phyloP scores from a whole-genome alignment of 2,113 vertebrate species.

The Apistogramma diplotaenia region DNA sequence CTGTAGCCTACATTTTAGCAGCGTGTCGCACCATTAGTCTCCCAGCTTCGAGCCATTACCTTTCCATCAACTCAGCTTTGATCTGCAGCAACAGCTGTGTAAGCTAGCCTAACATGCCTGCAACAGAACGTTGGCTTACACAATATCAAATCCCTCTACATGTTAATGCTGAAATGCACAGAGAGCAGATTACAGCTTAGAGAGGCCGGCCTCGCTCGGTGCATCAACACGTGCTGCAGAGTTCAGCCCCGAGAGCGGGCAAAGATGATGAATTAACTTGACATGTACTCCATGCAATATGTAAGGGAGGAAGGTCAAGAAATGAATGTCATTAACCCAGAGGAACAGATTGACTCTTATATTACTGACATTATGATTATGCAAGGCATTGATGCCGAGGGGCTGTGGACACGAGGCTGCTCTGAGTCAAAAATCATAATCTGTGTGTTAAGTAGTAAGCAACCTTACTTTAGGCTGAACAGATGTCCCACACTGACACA shows the following conservation, averaged over 20 bases:
- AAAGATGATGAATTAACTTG: constrained; percentile 19
- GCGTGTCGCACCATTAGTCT: constrained; percentile 11
- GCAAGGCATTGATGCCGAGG: constrained; percentile 7
- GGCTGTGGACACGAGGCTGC: constrained; percentile 7
- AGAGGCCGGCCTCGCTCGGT: constrained; percentile 5
- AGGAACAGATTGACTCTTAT: constrained; percentile 12
- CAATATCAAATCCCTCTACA: constrained; percentile 50
- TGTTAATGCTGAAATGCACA: constrained; percentile 33
- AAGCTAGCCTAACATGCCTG: constrained; percentile 2
- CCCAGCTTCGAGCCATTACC: constrained; percentile 3
- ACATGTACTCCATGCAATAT: not conserved
- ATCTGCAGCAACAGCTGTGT: constrained; percentile 49
- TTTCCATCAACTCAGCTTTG: constrained; percentile 11
- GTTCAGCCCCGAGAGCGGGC: not conserved
- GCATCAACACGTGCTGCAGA: constrained; percentile 26
- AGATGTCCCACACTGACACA: constrained; percentile 47
- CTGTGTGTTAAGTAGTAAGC: constrained; percentile 31
- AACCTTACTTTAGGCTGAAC: constrained; percentile 46
- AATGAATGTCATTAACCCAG: constrained; percentile 31
- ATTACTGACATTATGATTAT: constrained; percentile 35
- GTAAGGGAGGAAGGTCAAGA: constrained; percentile 15
- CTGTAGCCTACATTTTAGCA: not conserved
- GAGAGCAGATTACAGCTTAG: constrained; percentile 56
- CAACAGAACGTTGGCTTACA: constrained; percentile 43
- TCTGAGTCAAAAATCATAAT: constrained; percentile 40